A percentile compares a stretch with the other conserved stretches of the same genome.
These are phyloP conservation scores for Sesia bembeciformis DNA, from an alignment of 2,888 invertebrate species.

Conservation along the genomic window DNA sequence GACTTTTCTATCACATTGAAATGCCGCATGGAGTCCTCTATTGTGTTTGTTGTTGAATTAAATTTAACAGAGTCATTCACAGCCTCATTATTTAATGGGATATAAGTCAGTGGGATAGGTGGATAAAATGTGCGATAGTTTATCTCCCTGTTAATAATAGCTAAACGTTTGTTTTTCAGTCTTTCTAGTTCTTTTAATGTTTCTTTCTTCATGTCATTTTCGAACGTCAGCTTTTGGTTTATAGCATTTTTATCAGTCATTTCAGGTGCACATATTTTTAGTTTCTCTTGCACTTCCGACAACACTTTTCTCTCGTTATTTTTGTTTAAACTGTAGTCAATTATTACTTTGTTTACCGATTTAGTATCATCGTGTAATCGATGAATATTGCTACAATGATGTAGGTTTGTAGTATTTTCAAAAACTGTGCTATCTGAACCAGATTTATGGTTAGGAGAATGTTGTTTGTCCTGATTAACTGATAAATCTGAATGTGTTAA, in stretches of 20 bases:
- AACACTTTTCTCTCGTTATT: constrained; percentile 24
- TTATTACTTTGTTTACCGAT: not conserved
- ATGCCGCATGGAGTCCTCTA: no score
- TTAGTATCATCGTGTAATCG: not conserved
- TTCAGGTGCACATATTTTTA: constrained; percentile 6
- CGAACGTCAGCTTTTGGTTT: constrained; percentile 3
- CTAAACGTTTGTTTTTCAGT: constrained; percentile 38
- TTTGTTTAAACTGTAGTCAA: constrained; percentile 1
- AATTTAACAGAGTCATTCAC: not conserved
- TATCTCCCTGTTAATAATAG: constrained; percentile 41
- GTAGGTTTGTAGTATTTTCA: not conserved
- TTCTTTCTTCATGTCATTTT: constrained; percentile 11
- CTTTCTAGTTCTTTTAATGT: constrained; percentile 23
- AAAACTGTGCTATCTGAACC: no score
- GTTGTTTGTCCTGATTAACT: not conserved
- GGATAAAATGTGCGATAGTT: constrained; percentile 21
- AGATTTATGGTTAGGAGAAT: no score
- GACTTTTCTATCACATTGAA: no score
- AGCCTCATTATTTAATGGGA: constrained; percentile 15
- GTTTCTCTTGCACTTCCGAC: constrained; percentile 40
- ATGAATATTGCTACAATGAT: not conserved
- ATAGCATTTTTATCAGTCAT: not conserved
- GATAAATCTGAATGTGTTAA: no score
- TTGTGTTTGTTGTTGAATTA: no score
- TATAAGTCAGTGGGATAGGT: constrained; percentile 41